Base-by-base conservation (phyloP, 2,888 invertebrate species). In the Monochamus alternatus region DNA sequence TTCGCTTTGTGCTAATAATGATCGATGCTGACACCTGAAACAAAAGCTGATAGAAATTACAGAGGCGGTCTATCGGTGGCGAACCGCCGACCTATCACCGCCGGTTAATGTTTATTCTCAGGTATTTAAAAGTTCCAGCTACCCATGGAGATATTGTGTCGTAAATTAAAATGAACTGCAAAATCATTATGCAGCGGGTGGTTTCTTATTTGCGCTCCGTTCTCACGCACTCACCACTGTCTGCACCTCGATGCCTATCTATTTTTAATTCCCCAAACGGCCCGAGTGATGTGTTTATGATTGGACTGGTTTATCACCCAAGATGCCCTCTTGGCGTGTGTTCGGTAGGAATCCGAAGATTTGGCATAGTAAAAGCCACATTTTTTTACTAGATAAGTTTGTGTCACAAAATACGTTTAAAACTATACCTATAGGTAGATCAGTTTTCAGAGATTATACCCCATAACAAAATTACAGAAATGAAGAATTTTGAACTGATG, bases 131-230 rank as follows among this genome's bases (percentile, higher is more conserved):
- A 75, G 75, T 73, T 75, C 75, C 62, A 78, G 80, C 80, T 78
- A 79, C 84, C 84, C 82, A 80, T 81, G 64, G 82, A 78, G 82
- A 80, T 81, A 83, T 82, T 78, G 81, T 77, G 75, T 79, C 83
- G 80, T 84, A 84, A 84, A 84, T 83, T 82, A 80, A 78, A 81
- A 75, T 70, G 79, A 81, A 83, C 80, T 80, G 82, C 81, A 75
- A 82, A 83, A 83, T 82, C 80, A 83, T 82, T 82, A 78, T 77
- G 75, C 79, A 74, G 79, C 74, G 74, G 63, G 73, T 75, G 75
- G 79, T 77, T 78, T 76, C 75, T 76, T 75, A 74, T 78, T 73
- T 78, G 70, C 63, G 72, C 72, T 73, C 73, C 64, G 74, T 81
- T 77, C 78, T 80, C 79, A 77, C 77, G 78, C 79, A 74, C 74